Conservation (phyloP, 2,113 vertebrate genomes). For the Lagopus leucura region DNA sequence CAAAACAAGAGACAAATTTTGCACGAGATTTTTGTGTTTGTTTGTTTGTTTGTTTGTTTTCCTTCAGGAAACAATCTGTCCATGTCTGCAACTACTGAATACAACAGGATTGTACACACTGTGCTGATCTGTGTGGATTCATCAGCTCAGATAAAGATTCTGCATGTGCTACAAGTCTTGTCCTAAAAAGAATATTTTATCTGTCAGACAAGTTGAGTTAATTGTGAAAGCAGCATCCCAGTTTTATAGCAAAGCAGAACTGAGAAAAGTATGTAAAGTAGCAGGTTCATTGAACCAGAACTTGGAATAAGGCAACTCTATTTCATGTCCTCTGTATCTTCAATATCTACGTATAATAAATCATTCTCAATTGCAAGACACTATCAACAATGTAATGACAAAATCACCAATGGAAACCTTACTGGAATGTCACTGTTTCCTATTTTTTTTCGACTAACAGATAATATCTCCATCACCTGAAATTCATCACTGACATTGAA, state of each 20-base stretch:
- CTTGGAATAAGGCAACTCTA: not conserved
- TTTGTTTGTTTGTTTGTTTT: too few relatives aligned
- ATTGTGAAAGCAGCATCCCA: rapidly evolving
- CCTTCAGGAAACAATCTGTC: not conserved
- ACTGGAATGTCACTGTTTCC: not conserved
- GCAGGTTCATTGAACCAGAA: not conserved
- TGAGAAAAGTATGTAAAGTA: not conserved
- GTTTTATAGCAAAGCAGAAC: not conserved
- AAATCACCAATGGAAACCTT: not conserved
- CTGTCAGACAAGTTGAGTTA: not conserved
- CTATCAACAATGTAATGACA: not conserved
- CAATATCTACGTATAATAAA: not conserved
- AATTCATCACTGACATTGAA: not conserved
- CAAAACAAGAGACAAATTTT: not conserved
- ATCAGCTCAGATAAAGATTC: not conserved
- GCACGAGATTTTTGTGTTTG: not conserved
- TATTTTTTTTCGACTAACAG: not conserved
- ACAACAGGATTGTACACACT: not conserved
- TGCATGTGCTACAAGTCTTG: not conserved
- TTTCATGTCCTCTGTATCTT: not conserved
- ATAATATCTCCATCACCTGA: not conserved
- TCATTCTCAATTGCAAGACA: not conserved
- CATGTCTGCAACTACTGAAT: not conserved
- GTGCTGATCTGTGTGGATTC: not conserved
- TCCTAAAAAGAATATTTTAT: not conserved